phyloP scores from a whole-genome alignment of 2,797 vertebrate genomes.

The Varecia variegata region DNA sequence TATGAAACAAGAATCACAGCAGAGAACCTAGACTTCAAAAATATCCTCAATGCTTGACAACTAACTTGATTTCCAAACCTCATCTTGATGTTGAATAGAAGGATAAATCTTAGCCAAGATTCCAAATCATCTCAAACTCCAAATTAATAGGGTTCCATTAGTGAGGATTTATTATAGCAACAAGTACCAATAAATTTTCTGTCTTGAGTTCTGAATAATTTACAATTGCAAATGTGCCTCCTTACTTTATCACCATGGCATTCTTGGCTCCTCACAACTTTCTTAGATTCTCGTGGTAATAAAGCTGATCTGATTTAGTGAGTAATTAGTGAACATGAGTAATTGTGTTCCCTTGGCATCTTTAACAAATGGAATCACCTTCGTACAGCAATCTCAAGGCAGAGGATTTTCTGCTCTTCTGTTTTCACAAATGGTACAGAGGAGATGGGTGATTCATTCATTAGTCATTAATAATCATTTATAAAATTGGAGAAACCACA shows the following conservation, averaged over 20 bases:
- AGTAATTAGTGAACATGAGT: slow-evolving; percentile 20
- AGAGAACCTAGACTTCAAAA: neutral
- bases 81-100: neutral
- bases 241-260: slow-evolving; percentile 8
- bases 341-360: neutral
- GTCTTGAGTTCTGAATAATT: slow-evolving; percentile 44
- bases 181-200: neutral
- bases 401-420: neutral
- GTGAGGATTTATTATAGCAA: slow-evolving; percentile 1
- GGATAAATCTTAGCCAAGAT: neutral
- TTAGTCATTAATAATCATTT: slow-evolving; percentile 34
- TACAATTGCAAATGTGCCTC: neutral
- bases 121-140: neutral
- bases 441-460: neutral
- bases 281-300: neutral
- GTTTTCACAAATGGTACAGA: slow-evolving; percentile 1
- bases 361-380: slow-evolving; percentile 12
- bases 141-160: slow-evolving; percentile 10
- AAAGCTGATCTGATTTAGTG: slow-evolving; percentile 40
- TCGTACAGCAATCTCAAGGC: neutral
- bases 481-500: slow-evolving; percentile 20
- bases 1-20: neutral
- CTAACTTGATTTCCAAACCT: neutral
- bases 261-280: slow-evolving; percentile 13
- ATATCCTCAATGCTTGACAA: neutral